phyloP scores from a whole-genome alignment of 2,113 vertebrate species.

The Gymnobelideus leadbeateri region DNA sequence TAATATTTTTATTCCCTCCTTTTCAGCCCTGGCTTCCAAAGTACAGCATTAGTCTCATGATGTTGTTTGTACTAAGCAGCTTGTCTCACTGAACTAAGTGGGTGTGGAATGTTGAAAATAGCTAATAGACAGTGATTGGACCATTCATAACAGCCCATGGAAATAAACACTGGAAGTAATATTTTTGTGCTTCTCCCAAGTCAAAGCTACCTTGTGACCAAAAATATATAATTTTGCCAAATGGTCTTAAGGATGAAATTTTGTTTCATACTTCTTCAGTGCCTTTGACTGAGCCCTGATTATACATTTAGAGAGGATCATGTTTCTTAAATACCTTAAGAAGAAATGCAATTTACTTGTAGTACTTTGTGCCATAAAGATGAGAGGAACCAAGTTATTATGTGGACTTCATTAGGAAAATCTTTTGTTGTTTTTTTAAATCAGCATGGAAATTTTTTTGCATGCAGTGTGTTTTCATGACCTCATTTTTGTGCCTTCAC shows the following conservation, averaged over 20 bases:
- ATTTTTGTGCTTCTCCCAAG: background rate
- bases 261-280: background rate
- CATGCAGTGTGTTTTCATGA: background rate
- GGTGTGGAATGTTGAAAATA: conserved; percentile 52
- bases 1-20: conserved; percentile 8
- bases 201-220: conserved; percentile 26
- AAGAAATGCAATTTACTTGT: background rate
- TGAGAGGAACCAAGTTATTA: background rate
- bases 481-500: background rate
- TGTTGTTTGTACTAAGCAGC: background rate
- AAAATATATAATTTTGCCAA: conserved; percentile 1
- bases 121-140: conserved; percentile 42
- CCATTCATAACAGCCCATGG: background rate
- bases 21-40: conserved; percentile 3
- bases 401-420: background rate
- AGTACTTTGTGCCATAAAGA: background rate
- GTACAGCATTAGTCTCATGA: conserved; percentile 22
- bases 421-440: background rate
- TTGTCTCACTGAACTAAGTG: conserved; percentile 63
- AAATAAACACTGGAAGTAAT: background rate
- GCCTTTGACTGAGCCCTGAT: background rate
- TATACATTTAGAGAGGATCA: background rate
- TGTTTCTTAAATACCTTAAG: background rate
- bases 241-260: conserved; percentile 5
- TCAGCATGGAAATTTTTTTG: conserved; percentile 13